Evolutionary conservation across 2,797 vertebrate genomes (phyloP), one percentile per base, ranked within the genome.

Genomic region (Acipenser oxyrinchus): DNA sequence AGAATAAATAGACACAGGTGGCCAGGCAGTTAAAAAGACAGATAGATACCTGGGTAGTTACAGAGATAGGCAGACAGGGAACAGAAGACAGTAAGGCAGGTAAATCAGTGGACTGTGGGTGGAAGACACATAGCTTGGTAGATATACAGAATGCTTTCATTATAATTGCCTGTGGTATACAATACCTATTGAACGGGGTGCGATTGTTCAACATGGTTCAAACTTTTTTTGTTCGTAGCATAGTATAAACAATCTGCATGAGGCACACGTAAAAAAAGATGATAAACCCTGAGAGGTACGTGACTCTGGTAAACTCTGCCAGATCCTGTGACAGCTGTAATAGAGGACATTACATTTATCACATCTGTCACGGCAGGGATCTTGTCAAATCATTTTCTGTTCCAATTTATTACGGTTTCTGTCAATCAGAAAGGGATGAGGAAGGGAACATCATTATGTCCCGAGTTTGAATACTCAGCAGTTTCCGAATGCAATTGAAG

Each of bases 341-440:
- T 85, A 82, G 84, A 87, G 67, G 78, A 83, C 82, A 84, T 87
- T 91, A 79, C 79, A 82, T 86, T 90, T 85, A 89, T 78, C 81
- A 81, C 74, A 80, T 86, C 80, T 78, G 79, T 88, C 86, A 89
- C 81, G 81, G 78, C 70, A 68, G 74, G 80, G 85, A 87, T 84
- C 76, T 82, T 68, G 69, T 78, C 85, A 84, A 89, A 88, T 89
- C 83, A 88, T 87, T 89, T 89, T 87, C 87, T 89, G 86, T 87
- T 89, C 84, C 77, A 85, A 87, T 88, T 91, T 89, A 87, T 91
- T 89, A 92, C 90, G 92, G 90, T 85, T 88, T 83, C 84, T 88
- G 87, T 91, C 93, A 89, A 88, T 92, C 88, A 89, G 77, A 72
- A 77, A 78, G 81, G 7, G 64, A 75, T 65, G 78, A 85, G 86